These are phyloP conservation scores for Galemys pyrenaicus DNA, from an alignment of 2,113 vertebrate species.

Conservation along the genomic window DNA sequence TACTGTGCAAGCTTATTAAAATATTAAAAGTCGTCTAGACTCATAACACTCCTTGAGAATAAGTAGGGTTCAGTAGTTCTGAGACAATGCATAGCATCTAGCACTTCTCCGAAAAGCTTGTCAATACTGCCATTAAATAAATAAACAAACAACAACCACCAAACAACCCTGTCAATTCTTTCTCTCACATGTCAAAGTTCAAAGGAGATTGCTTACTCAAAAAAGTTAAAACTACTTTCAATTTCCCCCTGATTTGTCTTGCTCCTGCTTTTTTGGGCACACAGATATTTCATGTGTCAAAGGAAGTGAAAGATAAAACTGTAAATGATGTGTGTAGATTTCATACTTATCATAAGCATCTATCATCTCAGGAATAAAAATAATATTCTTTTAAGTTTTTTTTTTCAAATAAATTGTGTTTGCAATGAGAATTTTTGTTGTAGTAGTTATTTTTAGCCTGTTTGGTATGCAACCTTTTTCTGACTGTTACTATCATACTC, in stretches of 20 bases:
- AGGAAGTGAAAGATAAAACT: constrained; percentile 72
- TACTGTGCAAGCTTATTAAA: background rate
- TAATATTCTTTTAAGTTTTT: constrained; percentile 61
- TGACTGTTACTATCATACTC: background rate
- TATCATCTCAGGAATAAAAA: constrained; percentile 57
- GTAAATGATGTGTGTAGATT: constrained; percentile 64
- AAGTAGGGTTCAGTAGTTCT: background rate
- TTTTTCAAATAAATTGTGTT: constrained; percentile 61
- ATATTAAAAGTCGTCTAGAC: background rate
- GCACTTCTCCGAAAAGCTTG: background rate
- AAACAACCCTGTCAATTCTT: background rate
- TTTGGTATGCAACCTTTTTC: background rate
- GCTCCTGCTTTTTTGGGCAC: constrained; percentile 40
- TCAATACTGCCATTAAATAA: constrained; percentile 26
- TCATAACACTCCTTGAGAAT: background rate
- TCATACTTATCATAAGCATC: constrained; percentile 65
- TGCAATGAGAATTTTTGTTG: background rate
- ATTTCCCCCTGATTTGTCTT: background rate
- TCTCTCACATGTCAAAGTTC: constrained; percentile 42
- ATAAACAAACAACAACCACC: background rate
- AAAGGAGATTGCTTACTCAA: background rate
- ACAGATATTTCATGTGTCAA: constrained; percentile 54
- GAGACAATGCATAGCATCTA: background rate
- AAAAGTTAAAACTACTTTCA: constrained; percentile 57
- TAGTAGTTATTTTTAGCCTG: constrained; percentile 31